Conservation (phyloP, 2,113 vertebrate species). For the Fregata magnificens region DNA sequence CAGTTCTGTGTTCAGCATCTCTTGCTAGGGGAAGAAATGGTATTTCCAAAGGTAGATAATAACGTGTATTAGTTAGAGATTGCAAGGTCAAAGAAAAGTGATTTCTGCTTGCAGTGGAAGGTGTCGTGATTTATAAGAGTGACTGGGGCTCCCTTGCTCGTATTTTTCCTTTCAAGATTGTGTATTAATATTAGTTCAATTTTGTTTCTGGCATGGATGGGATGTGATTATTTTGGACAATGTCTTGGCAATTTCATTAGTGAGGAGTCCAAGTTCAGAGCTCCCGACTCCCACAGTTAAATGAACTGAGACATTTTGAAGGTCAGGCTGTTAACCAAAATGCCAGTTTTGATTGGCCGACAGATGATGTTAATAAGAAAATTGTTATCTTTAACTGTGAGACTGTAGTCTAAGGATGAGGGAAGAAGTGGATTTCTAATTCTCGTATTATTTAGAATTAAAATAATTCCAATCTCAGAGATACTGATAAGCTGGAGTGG, state of each 20-base stretch:
- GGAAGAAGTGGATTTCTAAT: neutral
- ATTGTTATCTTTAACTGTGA: neutral
- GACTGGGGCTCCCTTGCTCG: accelerated
- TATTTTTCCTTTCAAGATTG: accelerated
- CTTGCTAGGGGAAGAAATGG: neutral
- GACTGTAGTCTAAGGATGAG: neutral
- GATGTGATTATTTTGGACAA: neutral
- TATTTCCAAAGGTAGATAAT: neutral
- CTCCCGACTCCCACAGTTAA: neutral
- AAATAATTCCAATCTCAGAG: neutral
- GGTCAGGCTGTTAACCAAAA: neutral
- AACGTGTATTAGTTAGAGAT: neutral
- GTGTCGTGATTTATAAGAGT: neutral
- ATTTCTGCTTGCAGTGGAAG: neutral
- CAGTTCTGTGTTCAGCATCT: neutral
- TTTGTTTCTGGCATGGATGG: neutral
- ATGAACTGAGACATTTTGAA: neutral
- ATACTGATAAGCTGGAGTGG: neutral
- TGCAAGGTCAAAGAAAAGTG: neutral
- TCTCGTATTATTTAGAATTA: neutral
- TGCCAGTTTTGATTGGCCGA: neutral
- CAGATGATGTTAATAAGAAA: neutral
- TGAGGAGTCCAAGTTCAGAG: neutral
- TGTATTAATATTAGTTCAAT: neutral
- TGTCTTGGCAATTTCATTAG: neutral